Percentiles rank a stretch among this genome's conserved stretches.
Evolutionary conservation across 2,888 invertebrate species (phyloP).

Genomic region (Rhabditoides inermis): DNA sequence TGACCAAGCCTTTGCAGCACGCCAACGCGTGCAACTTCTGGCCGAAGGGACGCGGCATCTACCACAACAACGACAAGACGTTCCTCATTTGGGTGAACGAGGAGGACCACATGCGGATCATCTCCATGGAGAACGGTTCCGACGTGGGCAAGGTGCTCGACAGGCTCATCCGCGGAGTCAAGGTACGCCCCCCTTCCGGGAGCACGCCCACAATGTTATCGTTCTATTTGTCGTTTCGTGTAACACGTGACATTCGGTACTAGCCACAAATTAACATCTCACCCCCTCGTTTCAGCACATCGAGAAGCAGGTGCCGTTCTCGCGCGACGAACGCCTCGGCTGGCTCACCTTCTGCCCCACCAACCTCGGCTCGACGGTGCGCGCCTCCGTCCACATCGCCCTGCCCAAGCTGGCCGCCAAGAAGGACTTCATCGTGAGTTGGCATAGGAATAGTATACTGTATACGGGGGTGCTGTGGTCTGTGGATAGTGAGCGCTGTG

Average conservation of each 20-base stretch:
- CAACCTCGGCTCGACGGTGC: constrained; percentile 64
- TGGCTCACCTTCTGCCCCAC: constrained; percentile 76
- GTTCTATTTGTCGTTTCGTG: no score
- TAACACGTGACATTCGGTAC: no score
- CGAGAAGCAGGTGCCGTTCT: constrained; percentile 75
- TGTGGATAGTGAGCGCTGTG: no score
- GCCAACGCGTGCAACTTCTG: no score
- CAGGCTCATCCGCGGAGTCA: constrained; percentile 59
- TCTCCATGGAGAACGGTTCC: no score
- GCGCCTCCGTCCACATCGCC: constrained; percentile 89
- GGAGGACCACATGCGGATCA: no score
- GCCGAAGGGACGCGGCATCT: no score
- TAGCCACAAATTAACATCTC: background rate
- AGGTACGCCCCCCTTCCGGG: constrained; percentile 12
- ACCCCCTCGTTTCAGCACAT: constrained; percentile 59
- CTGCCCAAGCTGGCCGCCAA: constrained; percentile 62
- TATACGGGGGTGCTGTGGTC: no score
- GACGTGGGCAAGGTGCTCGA: no score
- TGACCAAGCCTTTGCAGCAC: no score
- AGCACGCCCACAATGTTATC: background rate
- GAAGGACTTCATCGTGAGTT: constrained; percentile 38
- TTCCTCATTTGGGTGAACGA: no score
- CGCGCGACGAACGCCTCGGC: constrained; percentile 70
- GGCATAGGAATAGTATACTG: background rate
- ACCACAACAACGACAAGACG: no score